Evolutionary conservation across 1,140 invertebrate genomes (phyloP).

Genomic region (Drosophila prosaltans): DNA sequence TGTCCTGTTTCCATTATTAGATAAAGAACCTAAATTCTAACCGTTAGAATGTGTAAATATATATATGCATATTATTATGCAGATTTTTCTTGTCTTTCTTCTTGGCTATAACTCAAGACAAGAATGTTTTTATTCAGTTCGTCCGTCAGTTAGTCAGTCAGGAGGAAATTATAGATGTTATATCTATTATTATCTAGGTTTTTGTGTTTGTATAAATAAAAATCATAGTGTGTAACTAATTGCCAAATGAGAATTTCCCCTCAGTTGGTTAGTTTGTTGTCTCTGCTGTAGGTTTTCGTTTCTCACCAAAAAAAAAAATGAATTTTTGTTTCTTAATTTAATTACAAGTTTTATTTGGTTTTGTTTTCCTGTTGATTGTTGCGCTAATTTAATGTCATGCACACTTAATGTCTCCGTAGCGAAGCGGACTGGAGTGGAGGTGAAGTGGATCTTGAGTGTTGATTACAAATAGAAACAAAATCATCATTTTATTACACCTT

Average conservation of each 20-base stretch:
- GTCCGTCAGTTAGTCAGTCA: no score
- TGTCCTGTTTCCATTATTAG: conserved; percentile 49
- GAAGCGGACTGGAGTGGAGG: not conserved
- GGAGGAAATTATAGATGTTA: not conserved
- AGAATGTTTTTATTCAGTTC: conserved; percentile 17
- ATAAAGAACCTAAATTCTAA: conserved; percentile 19
- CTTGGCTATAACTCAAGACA: conserved; percentile 3
- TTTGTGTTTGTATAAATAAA: conserved; percentile 22
- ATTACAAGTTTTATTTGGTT: conserved; percentile 65
- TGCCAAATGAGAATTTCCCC: conserved; percentile 41
- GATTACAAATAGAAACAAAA: conserved; percentile 60
- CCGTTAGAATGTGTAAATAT: conserved; percentile 32
- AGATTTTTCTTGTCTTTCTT: not conserved
- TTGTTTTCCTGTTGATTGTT: conserved; percentile 47
- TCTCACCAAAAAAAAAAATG: conserved; percentile 33
- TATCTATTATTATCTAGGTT: conserved; percentile 12
- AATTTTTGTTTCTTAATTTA: conserved; percentile 65
- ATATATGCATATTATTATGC: conserved; percentile 11
- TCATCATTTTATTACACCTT: conserved; percentile 62
- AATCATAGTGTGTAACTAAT: conserved; percentile 75
- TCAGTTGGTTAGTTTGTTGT: conserved; percentile 4
- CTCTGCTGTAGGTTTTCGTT: conserved; percentile 4
- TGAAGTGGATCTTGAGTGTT: conserved; percentile 50
- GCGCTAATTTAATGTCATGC: conserved; percentile 73
- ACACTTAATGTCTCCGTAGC: conserved; percentile 48